Percentiles rank a stretch among this genome's conserved stretches.
phyloP scores from a whole-genome alignment of 2,113 vertebrate species.

The Dicaeum eximium region DNA sequence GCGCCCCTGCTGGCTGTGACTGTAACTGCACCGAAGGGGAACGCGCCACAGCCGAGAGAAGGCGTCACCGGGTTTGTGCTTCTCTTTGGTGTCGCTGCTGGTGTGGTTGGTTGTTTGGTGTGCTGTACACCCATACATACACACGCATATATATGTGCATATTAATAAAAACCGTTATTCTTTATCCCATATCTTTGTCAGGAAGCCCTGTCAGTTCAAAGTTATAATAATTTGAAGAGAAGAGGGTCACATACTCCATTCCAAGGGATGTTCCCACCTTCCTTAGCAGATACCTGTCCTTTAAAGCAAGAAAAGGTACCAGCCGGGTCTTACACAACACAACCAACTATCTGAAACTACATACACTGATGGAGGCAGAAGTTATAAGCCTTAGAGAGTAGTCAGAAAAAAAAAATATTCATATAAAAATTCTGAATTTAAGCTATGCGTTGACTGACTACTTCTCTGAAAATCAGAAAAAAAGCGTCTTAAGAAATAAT shows the following conservation, averaged over 20 bases:
- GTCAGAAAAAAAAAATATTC: neutral
- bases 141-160: no score
- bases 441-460: neutral
- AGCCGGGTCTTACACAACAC: neutral
- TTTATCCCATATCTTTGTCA: neutral
- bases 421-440: neutral
- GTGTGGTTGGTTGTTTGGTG: neutral
- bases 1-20: neutral
- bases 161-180: neutral
- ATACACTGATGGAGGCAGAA: no score
- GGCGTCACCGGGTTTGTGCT: neutral
- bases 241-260: neutral
- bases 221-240: neutral
- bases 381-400: neutral
- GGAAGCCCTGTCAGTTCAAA: neutral
- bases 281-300: neutral
- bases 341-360: neutral
- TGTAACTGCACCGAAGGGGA: fast-evolving
- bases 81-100: neutral
- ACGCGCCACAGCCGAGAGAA: neutral
- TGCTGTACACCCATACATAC: no score
- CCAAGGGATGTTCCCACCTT: neutral
- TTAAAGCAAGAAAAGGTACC: neutral
- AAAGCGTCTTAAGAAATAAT: neutral
- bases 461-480: neutral